phyloP scores from a whole-genome alignment of 2,888 invertebrate genomes.

The Ophraella communa region DNA sequence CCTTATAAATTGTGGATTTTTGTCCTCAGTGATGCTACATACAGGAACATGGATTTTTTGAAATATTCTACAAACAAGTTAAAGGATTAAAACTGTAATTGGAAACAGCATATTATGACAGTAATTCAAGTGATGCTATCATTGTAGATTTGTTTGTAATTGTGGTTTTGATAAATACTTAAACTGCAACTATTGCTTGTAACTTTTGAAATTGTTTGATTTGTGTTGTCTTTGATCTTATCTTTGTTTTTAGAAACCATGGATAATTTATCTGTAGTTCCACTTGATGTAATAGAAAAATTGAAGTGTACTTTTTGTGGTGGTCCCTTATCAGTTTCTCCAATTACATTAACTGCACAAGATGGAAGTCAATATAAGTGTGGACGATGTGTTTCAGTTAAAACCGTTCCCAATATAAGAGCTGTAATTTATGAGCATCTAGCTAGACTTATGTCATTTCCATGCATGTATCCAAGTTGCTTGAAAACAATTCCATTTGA shows the following conservation, averaged over 20 bases:
- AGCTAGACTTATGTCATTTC: conserved; percentile 35
- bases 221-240: background rate
- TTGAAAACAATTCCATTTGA: conserved; percentile 28
- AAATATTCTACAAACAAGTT: too few species aligned
- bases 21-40: too few species aligned
- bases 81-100: too few species aligned
- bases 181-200: background rate
- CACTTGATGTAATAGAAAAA: conserved; percentile 27
- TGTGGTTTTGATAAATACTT: background rate
- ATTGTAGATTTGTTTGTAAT: background rate
- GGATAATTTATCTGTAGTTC: conserved; percentile 30
- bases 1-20: too few species aligned
- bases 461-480: conserved; percentile 33
- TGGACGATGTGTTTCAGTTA: conserved; percentile 34
- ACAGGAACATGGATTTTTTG: too few species aligned
- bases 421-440: conserved; percentile 34
- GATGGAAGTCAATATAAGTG: conserved; percentile 38
- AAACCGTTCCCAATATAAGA: conserved; percentile 30
- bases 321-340: conserved; percentile 31
- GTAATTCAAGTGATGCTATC: too few species aligned
- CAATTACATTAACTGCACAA: conserved; percentile 32
- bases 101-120: too few species aligned
- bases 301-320: conserved; percentile 36
- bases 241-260: conserved; percentile 13
- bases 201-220: background rate